Percentiles rank a stretch among this genome's conserved stretches.
phyloP scores from a whole-genome alignment of 2,113 vertebrate species.

The Ranitomeya variabilis region DNA sequence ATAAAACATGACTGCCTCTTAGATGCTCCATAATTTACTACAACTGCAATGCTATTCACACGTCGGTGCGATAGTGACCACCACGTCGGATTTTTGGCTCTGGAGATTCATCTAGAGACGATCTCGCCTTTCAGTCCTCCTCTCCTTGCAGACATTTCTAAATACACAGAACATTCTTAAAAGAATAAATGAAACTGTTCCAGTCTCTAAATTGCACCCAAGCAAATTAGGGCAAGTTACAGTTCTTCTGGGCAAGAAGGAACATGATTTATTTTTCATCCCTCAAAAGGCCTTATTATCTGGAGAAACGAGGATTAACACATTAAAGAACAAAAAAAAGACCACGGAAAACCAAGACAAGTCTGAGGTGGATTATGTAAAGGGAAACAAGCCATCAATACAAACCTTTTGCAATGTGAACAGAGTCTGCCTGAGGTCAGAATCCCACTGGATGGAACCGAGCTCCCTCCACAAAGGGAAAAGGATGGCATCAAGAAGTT shows the following conservation, averaged over 20 bases:
- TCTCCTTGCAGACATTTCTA: conserved; percentile 6
- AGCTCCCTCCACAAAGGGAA: neutral
- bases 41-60: neutral
- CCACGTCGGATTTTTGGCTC: neutral
- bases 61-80: neutral
- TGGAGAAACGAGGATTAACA: conserved; percentile 43
- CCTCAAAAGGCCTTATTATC: conserved; percentile 46
- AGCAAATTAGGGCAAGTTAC: conserved; percentile 47
- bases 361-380: conserved; percentile 28
- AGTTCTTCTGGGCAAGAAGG: conserved; percentile 34
- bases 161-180: conserved; percentile 49
- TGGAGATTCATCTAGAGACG: neutral
- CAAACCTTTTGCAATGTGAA: neutral
- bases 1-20: neutral
- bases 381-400: conserved; percentile 9
- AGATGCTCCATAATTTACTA: neutral
- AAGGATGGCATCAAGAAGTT: neutral
- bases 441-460: neutral
- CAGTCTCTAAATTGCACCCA: conserved; percentile 3
- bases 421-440: neutral
- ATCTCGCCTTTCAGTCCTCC: too few species aligned
- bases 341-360: neutral
- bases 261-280: conserved; percentile 34
- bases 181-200: conserved; percentile 21
- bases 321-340: conserved; percentile 46